These are phyloP conservation scores for Philantomba maxwellii DNA, from an alignment of 2,113 vertebrate genomes.

Conservation along the genomic window DNA sequence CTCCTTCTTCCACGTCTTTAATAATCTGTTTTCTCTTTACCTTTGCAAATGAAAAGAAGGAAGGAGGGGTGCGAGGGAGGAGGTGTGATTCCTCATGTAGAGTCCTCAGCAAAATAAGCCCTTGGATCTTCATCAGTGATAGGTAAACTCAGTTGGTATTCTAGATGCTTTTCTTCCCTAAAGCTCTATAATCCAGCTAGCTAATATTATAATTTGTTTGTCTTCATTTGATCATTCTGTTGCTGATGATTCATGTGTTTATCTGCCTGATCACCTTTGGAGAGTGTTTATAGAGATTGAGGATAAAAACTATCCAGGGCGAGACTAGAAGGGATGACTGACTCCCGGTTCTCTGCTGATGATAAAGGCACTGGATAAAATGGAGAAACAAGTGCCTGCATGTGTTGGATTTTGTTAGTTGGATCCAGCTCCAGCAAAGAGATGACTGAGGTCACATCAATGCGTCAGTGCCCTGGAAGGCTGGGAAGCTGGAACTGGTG, in stretches of 20 bases:
- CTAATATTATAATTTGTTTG: not conserved
- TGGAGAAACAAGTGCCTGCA: slow-evolving; percentile 76
- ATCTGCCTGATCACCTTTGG: slow-evolving; percentile 47
- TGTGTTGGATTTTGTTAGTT: slow-evolving; percentile 79
- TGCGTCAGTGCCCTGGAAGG: slow-evolving; percentile 73
- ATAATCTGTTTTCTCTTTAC: not conserved
- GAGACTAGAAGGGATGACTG: slow-evolving; percentile 54
- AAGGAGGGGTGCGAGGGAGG: not conserved
- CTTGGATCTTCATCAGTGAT: not conserved
- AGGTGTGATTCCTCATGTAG: not conserved
- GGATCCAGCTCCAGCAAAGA: slow-evolving; percentile 77
- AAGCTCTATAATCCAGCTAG: not conserved
- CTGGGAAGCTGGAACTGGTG: slow-evolving; percentile 79
- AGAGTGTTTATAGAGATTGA: slow-evolving; percentile 18
- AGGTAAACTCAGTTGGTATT: not conserved
- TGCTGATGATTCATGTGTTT: not conserved
- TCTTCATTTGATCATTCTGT: slow-evolving; percentile 12
- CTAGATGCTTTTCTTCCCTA: not conserved
- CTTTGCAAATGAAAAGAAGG: not conserved
- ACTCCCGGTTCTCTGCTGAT: slow-evolving; percentile 66
- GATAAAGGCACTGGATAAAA: slow-evolving; percentile 61
- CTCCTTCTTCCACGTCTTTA: not conserved
- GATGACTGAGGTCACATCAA: slow-evolving; percentile 76
- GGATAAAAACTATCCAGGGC: slow-evolving; percentile 55
- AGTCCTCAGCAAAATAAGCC: not conserved